Conservation (phyloP, 2,888 invertebrate species). For the Cheilosia pagana region DNA sequence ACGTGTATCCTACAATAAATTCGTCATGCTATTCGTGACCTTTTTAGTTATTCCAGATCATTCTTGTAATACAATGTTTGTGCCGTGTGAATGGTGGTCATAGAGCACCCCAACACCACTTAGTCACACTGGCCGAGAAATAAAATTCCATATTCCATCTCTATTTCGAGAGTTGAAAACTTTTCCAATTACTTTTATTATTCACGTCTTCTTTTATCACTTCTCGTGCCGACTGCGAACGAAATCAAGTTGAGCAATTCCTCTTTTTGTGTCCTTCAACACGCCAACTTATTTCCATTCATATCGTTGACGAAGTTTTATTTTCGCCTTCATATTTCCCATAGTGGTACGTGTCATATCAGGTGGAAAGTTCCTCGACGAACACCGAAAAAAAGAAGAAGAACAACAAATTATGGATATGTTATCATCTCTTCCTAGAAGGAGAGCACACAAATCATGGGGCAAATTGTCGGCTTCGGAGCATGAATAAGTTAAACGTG, state of each 20-base stretch:
- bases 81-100: constrained; percentile 28
- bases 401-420: background rate
- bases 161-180: constrained; percentile 60
- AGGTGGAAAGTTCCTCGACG: constrained; percentile 56
- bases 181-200: constrained; percentile 75
- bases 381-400: background rate
- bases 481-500: constrained; percentile 36
- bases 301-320: constrained; percentile 57
- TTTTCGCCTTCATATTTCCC: constrained; percentile 57
- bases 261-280: constrained; percentile 40
- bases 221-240: constrained; percentile 64
- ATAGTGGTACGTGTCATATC: constrained; percentile 66
- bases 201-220: constrained; percentile 71
- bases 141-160: constrained; percentile 60
- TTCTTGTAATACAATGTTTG: constrained; percentile 44
- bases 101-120: constrained; percentile 13
- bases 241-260: constrained; percentile 60
- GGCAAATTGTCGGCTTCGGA: constrained; percentile 49
- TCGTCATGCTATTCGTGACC: constrained; percentile 17
- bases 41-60: constrained; percentile 41
- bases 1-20: background rate
- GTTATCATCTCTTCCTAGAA: constrained; percentile 36
- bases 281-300: constrained; percentile 50
- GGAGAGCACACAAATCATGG: constrained; percentile 58
- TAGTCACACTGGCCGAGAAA: constrained; percentile 39